phyloP scores from a whole-genome alignment of 2,888 invertebrate genomes.

The Chalcosyrphus nemorum region DNA sequence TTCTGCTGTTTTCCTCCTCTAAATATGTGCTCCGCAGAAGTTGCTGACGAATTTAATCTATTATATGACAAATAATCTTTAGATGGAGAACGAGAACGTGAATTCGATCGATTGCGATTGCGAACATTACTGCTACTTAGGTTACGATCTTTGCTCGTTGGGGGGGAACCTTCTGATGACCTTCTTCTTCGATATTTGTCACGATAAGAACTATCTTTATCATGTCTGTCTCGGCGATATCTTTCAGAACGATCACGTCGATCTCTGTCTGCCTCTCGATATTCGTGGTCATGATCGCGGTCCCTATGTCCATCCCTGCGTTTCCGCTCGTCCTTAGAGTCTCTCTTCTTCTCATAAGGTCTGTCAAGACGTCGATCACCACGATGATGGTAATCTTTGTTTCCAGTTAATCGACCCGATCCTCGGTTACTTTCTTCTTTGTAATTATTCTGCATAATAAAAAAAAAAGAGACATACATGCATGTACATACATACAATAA shows the following conservation, averaged over 20 bases:
- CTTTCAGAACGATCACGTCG: slow-evolving; percentile 57
- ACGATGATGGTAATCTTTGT: slow-evolving; percentile 46
- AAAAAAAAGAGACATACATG: too few relatives aligned
- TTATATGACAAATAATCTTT: slow-evolving; percentile 34
- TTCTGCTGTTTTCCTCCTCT: slow-evolving; percentile 49
- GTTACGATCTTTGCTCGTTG: slow-evolving; percentile 56
- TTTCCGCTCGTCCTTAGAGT: slow-evolving; percentile 70
- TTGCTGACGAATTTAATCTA: slow-evolving; percentile 9
- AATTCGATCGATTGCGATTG: slow-evolving; percentile 48
- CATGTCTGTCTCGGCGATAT: slow-evolving; percentile 76
- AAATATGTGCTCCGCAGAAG: background rate
- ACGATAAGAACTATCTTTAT: slow-evolving; percentile 73
- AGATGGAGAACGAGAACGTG: slow-evolving; percentile 46
- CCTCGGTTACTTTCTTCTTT: slow-evolving; percentile 33
- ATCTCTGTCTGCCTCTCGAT: slow-evolving; percentile 63
- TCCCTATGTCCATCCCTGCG: slow-evolving; percentile 65
- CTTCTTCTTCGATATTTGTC: slow-evolving; percentile 66
- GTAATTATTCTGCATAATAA: slow-evolving; percentile 21
- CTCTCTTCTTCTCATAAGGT: slow-evolving; percentile 68
- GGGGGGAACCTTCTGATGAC: slow-evolving; percentile 55
- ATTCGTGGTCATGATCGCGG: slow-evolving; percentile 66
- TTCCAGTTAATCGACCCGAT: slow-evolving; percentile 11
- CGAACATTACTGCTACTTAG: slow-evolving; percentile 8
- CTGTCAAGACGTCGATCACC: slow-evolving; percentile 57
- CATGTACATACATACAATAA: background rate